Evolutionary conservation across 2,113 vertebrate species (phyloP).

Genomic region (Origma solitaria): DNA sequence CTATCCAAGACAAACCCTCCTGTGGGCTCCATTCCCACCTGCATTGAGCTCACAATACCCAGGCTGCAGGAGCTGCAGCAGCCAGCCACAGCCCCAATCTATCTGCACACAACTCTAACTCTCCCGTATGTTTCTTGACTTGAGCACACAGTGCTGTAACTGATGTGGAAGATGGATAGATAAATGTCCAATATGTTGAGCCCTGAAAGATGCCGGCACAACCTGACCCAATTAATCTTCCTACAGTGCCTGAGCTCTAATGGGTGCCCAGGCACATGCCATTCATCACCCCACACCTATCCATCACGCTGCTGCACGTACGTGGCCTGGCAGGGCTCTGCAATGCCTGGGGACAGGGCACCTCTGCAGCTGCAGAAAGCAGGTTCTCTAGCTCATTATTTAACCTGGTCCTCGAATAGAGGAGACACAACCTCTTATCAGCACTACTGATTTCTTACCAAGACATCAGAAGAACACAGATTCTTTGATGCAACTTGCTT

Average conservation of each 20-base stretch:
- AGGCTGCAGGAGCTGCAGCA: not conserved
- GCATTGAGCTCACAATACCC: fast-evolving
- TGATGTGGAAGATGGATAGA: conserved; percentile 35
- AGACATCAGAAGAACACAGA: not conserved
- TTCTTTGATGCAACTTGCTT: not conserved
- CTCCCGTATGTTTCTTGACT: not conserved
- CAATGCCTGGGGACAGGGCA: not conserved
- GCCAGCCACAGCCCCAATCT: not conserved
- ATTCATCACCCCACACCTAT: conserved; percentile 65
- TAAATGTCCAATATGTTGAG: not conserved
- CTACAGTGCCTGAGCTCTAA: conserved; percentile 21
- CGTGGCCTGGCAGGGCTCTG: not conserved
- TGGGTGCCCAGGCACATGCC: not conserved
- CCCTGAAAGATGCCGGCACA: conserved; percentile 46
- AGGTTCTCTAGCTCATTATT: conserved; percentile 25
- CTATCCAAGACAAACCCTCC: fast-evolving
- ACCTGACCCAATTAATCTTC: conserved; percentile 57
- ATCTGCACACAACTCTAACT: not conserved
- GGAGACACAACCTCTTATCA: not conserved
- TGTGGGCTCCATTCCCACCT: not conserved
- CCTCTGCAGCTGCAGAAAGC: not conserved
- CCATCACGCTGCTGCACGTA: conserved; percentile 45
- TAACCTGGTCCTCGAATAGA: conserved; percentile 15
- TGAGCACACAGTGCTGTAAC: not conserved
- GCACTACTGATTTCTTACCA: not conserved